These are phyloP conservation scores for Lycia hirtaria DNA, from an alignment of 2,888 invertebrate species.

Conservation along the genomic window DNA sequence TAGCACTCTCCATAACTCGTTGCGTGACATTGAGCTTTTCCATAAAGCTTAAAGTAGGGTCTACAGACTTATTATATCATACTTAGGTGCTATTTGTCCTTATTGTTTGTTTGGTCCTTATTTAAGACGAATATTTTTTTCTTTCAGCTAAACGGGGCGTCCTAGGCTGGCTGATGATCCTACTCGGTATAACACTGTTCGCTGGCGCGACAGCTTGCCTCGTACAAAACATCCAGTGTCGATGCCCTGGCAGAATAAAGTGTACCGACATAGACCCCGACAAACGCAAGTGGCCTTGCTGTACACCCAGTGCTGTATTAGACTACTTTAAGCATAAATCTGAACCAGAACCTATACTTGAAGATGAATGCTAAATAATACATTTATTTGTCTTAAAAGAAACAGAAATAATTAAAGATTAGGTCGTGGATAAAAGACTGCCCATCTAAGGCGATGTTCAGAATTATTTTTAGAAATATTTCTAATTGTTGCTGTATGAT, in stretches of 20 bases:
- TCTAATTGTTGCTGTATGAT: no score
- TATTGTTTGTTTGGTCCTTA: no score
- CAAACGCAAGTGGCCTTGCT: conserved; percentile 11
- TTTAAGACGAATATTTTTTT: no score
- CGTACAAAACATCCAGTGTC: conserved; percentile 12
- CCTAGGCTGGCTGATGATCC: conserved; percentile 24
- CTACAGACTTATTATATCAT: no score
- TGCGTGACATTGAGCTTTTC: no score
- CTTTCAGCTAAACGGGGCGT: conserved; percentile 3
- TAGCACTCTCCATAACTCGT: no score
- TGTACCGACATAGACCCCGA: conserved; percentile 1
- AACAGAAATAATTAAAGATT: no score
- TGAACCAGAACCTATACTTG: background rate
- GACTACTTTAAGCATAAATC: background rate
- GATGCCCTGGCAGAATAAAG: background rate
- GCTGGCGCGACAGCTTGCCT: conserved; percentile 22
- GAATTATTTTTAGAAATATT: no score
- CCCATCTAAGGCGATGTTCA: no score
- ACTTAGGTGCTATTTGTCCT: background rate
- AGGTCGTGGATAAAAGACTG: no score
- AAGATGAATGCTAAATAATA: background rate
- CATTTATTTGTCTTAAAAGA: no score
- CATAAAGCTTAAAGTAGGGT: no score
- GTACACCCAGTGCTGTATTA: background rate
- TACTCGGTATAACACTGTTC: conserved; percentile 21